Evolutionary conservation across 2,797 vertebrate species (phyloP), one percentile per base, ranked within the genome.

Genomic region (Alauda arvensis): DNA sequence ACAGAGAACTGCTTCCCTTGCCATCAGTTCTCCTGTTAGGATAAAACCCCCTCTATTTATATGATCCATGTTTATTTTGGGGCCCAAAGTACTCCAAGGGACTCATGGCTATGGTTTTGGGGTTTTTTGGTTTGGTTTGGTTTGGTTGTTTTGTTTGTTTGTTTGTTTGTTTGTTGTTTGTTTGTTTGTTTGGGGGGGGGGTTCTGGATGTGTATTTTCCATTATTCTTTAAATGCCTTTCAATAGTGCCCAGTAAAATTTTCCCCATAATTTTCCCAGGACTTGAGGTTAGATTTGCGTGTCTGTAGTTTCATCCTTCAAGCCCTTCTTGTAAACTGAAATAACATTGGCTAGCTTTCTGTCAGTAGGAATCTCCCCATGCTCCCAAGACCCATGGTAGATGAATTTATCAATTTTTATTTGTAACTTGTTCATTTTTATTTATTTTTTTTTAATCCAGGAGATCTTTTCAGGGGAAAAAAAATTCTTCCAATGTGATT

Each of bases 81-180:
- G 14, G 20, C 56, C 18, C 34, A 59, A 69, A 76, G 23, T 24
- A 42, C 49, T 69, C 26, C 49, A 62, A 62, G 49, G 24, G 40
- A 48, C 28, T 62, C 43, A 12, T 24, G 25, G 8, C 28, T 72
- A 18, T 25, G 39, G 7, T 15, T 0, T 4, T n/a, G n/a, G n/a
- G 34, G 34, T 8, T 37, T 37, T 37, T 37, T 37, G 8, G 34
- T 37, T 37, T 37, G 34, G 10, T 37, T 37, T 8, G 10, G n/a
- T 39, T 37, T 6, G 46, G 14, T 21, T 3, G 6, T 52, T 14
- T 9, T 52, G 31, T 39, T 37, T 37, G 34, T 37, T 37, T 37
- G 18, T 0, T 4, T 37, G 9, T 37, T 37, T 37, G 37, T 37
- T 37, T 37, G 7, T 37, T 37, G 18, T 0, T 4, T 37, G 37